phyloP scores from a whole-genome alignment of 2,113 vertebrate species.

The Rhinogobius similis region DNA sequence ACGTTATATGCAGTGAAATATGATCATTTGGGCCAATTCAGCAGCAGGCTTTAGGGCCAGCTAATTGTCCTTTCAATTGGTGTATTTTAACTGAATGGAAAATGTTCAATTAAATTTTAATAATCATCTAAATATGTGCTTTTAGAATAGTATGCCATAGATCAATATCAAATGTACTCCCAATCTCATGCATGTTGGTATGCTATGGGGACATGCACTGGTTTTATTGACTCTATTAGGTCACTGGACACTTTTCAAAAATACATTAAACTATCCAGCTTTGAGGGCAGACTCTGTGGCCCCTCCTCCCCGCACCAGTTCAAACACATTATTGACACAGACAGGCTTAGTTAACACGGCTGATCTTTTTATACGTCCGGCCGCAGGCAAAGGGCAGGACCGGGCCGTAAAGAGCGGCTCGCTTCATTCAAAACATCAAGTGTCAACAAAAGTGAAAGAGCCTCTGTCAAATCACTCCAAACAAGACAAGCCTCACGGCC shows the following conservation, averaged over 20 bases:
- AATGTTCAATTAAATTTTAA: too few relatives aligned
- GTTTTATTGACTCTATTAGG: too few relatives aligned
- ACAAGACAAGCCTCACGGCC: slow-evolving; percentile 36
- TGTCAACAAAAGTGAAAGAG: slow-evolving; percentile 34
- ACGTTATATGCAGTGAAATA: too few relatives aligned
- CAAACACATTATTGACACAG: slow-evolving; percentile 1
- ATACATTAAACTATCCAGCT: slow-evolving; percentile 5
- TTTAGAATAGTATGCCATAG: too few relatives aligned
- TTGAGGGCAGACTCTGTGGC: neutral
- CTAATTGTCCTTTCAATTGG: too few relatives aligned
- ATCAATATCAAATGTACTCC: too few relatives aligned
- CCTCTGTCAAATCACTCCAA: slow-evolving; percentile 42
- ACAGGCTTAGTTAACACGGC: neutral
- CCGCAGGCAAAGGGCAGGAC: neutral
- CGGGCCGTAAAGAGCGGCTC: neutral
- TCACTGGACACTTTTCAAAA: too few relatives aligned
- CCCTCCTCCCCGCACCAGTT: neutral
- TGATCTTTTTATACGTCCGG: neutral
- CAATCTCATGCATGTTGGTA: too few relatives aligned
- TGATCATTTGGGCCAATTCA: too few relatives aligned
- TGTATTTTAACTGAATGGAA: too few relatives aligned
- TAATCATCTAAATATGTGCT: too few relatives aligned
- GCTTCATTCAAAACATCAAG: slow-evolving; percentile 14
- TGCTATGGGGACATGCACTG: neutral
- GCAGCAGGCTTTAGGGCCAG: too few relatives aligned